These are phyloP conservation scores for Aramus guarauna DNA, from an alignment of 2,113 vertebrate genomes.

Conservation along the genomic window DNA sequence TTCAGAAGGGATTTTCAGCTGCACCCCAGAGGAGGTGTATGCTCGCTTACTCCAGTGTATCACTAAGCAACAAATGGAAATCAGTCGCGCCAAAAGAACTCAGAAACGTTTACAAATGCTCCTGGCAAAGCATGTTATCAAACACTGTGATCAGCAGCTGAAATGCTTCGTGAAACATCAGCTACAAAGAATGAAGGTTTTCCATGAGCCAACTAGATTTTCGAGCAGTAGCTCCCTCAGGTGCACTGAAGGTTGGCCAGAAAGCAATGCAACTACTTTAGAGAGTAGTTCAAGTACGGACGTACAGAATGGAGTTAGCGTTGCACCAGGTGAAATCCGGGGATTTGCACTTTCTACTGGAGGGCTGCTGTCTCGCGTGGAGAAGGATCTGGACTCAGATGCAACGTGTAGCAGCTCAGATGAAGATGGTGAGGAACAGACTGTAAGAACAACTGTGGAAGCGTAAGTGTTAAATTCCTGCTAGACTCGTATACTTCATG, in stretches of 20 bases:
- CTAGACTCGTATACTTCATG: conserved; percentile 21
- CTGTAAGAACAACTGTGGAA: conserved; percentile 61
- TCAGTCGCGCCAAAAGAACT: conserved; percentile 73
- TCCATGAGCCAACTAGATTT: conserved; percentile 41
- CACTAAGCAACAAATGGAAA: conserved; percentile 78
- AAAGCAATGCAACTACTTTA: not conserved
- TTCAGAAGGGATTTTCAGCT: conserved; percentile 47
- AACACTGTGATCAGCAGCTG: conserved; percentile 83
- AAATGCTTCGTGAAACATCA: conserved; percentile 77
- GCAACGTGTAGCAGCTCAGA: conserved; percentile 93
- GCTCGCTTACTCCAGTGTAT: conserved; percentile 73
- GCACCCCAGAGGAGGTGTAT: conserved; percentile 61
- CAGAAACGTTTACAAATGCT: conserved; percentile 84
- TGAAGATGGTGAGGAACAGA: conserved; percentile 76
- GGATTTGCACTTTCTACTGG: conserved; percentile 75
- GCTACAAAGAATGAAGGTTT: conserved; percentile 57
- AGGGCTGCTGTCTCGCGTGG: conserved; percentile 77
- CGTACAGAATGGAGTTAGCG: conserved; percentile 11
- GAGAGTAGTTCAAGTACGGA: conserved; percentile 39
- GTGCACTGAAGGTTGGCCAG: conserved; percentile 59
- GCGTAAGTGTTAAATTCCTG: conserved; percentile 82
- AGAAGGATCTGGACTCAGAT: conserved; percentile 88
- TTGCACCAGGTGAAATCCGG: conserved; percentile 70
- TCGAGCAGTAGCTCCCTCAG: conserved; percentile 49
- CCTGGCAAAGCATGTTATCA: conserved; percentile 80